Evolutionary conservation across 2,797 vertebrate species (phyloP).

Genomic region (Pogoniulus pusillus): DNA sequence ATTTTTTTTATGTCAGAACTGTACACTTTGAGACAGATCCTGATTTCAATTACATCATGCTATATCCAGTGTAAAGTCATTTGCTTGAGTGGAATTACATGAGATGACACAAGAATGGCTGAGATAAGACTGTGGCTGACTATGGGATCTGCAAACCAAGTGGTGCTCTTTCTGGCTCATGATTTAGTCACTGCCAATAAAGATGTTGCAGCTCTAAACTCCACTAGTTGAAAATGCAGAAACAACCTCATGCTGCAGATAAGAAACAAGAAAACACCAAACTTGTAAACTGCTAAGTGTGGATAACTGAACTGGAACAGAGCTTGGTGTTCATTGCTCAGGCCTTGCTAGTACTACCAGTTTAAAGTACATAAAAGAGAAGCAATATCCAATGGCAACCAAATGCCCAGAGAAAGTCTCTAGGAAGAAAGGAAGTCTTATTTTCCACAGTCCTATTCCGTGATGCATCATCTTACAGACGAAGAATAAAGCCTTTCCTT

Average conservation of each 20-base stretch:
- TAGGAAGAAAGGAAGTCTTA: accelerated
- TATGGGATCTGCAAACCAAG: background rate
- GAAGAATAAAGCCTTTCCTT: background rate
- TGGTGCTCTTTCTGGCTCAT: background rate
- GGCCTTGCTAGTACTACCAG: background rate
- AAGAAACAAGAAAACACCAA: background rate
- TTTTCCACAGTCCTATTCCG: background rate
- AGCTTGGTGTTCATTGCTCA: background rate
- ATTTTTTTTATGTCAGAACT: background rate
- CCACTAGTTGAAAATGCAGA: background rate
- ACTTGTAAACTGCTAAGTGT: background rate
- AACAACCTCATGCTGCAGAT: background rate
- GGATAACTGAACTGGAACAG: background rate
- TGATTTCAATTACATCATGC: background rate
- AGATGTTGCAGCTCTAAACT: background rate
- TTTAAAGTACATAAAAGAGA: background rate
- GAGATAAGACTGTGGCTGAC: background rate
- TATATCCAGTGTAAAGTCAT: background rate
- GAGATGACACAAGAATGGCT: background rate
- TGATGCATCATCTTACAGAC: background rate
- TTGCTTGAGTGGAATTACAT: background rate
- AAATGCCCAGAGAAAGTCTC: background rate
- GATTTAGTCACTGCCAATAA: background rate
- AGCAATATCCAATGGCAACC: background rate
- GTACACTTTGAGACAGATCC: background rate